These are phyloP conservation scores for Gallinago jamesoni DNA, from an alignment of 2,113 vertebrate species.

Conservation along the genomic window DNA sequence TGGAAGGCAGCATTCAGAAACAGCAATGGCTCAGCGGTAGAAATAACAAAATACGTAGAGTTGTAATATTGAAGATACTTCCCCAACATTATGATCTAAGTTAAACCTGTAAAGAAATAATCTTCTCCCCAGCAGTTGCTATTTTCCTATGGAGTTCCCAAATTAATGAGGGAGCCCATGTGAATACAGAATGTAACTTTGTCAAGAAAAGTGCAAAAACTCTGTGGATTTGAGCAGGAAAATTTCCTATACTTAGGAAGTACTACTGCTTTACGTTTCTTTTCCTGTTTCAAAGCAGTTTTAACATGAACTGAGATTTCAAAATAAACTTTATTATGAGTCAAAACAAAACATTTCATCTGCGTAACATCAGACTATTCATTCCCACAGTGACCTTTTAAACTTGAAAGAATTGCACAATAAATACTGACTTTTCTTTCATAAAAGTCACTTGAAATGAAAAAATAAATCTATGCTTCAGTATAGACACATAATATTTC, in stretches of 20 bases:
- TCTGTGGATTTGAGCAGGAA: not conserved
- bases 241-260: not conserved
- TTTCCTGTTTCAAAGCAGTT: not conserved
- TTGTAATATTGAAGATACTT: not conserved
- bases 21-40: not conserved
- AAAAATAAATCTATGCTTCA: not conserved
- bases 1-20: not conserved
- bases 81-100: not conserved
- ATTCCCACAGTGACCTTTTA: constrained; percentile 17
- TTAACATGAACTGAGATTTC: not conserved
- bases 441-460: not conserved
- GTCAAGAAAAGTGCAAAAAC: not conserved
- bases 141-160: not conserved
- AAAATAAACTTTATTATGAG: constrained; percentile 38
- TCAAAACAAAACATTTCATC: constrained; percentile 46
- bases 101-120: not conserved
- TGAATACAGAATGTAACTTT: not conserved
- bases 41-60: not conserved
- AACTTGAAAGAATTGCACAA: constrained; percentile 30
- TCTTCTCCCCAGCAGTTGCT: not conserved
- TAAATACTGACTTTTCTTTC: constrained; percentile 35
- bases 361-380: not conserved
- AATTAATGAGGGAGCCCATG: not conserved
- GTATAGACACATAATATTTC: not conserved
- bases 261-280: not conserved